Evolutionary conservation across 2,888 invertebrate species (phyloP), one percentile per base, ranked within the genome.

Genomic region (Sminthurides aquaticus): DNA sequence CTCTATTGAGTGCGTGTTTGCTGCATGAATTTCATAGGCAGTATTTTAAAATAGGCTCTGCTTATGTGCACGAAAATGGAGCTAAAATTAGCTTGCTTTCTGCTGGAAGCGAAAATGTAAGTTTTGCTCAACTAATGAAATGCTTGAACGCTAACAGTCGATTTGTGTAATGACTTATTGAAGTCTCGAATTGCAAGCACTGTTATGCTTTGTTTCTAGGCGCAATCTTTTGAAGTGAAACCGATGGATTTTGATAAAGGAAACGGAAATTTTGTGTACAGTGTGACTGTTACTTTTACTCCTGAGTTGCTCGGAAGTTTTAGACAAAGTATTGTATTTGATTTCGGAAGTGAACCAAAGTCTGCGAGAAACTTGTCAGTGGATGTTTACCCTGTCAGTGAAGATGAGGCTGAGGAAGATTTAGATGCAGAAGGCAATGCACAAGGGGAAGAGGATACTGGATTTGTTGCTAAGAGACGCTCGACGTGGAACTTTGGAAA

Each of bases 281-380:
- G 80, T 68, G 79, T 84, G 1, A 81, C 80, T 60, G 80, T 88
- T 49, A 80, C 81, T 57, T 88, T 87, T 77, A 80, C 82, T 62
- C 87, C 87, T 0, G 85, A 86, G 70, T 86, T 89, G 65, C 90
- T 86, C 76, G 90, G 87, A 26, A 89, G 89, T 2, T 90, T 89
- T 77, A 83, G 87, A 1, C 90, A 91, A 78, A 84, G 87, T 1
- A 81, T 90, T 1, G 85, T 89, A 2, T 88, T 90, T 77, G 89
- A 88, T 78, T 86, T 88, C 75, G 87, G 87, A 1, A 77, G 78
- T 60, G 84, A 85, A 75, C 86, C 86, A 0, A 72, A 71, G 55
- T 80, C 85, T 25, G 83, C 86, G 5, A 83, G 85, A 69, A 85
- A 86, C 76, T 78, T 90, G 26, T 87, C 88, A 76, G 87, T 89